These are phyloP conservation scores for Andrena fulva DNA, from an alignment of 2,888 invertebrate genomes.

Conservation along the genomic window DNA sequence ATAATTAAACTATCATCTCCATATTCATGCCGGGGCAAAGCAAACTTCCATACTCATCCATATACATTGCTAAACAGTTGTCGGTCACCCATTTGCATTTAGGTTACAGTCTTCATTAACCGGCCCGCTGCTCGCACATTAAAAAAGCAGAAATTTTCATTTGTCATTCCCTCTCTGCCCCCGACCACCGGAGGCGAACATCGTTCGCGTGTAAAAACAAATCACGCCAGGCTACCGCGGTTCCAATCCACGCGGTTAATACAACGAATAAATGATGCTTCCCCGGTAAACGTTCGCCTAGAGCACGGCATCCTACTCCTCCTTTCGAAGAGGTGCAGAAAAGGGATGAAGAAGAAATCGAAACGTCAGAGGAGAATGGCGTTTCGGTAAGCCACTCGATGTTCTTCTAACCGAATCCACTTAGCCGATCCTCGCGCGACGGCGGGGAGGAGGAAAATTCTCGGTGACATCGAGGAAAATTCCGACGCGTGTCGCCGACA, in stretches of 20 bases:
- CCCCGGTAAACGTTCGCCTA: no score
- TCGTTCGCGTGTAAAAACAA: conserved; percentile 41
- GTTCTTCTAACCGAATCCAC: conserved; percentile 45
- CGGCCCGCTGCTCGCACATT: conserved; percentile 33
- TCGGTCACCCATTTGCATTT: conserved; percentile 62
- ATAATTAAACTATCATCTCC: conserved; percentile 67
- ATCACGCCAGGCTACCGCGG: conserved; percentile 13
- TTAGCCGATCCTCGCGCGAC: conserved; percentile 20
- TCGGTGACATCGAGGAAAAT: conserved; percentile 38
- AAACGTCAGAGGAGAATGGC: conserved; percentile 27
- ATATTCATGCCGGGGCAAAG: conserved; percentile 55
- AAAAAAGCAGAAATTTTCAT: conserved; percentile 44
- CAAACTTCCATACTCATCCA: conserved; percentile 65
- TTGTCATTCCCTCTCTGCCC: conserved; percentile 7
- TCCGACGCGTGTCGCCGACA: conserved; percentile 66
- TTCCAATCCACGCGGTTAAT: not conserved
- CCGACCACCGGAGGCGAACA: not conserved
- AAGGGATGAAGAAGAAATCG: conserved; percentile 27
- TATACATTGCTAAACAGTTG: conserved; percentile 62
- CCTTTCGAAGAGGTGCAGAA: not conserved
- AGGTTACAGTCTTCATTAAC: conserved; percentile 62
- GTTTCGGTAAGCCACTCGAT: conserved; percentile 34
- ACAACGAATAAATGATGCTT: not conserved
- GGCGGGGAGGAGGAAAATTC: conserved; percentile 1
- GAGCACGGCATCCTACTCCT: not conserved